Conservation (phyloP, 2,888 invertebrate species). For the Therioaphis trifolii region DNA sequence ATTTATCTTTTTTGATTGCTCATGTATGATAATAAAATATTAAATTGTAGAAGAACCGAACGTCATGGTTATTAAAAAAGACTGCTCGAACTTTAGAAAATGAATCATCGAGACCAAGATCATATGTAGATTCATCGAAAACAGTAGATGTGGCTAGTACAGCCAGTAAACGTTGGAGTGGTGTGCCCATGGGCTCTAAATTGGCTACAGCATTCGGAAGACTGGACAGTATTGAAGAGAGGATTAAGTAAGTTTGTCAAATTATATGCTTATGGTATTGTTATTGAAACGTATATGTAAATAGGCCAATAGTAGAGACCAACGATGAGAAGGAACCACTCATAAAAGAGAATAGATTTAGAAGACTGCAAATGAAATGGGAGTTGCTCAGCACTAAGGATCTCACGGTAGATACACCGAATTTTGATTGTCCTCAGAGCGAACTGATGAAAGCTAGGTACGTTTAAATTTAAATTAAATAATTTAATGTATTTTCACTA, state of each 20-base stretch:
- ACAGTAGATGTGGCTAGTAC: constrained; percentile 66
- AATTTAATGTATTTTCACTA: background rate
- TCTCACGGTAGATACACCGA: constrained; percentile 66
- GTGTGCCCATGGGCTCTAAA: constrained; percentile 78
- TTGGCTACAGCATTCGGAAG: constrained; percentile 80
- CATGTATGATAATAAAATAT: background rate
- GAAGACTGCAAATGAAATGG: constrained; percentile 81
- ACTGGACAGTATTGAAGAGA: constrained; percentile 75
- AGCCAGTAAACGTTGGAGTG: constrained; percentile 77
- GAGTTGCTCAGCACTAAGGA: constrained; percentile 78
- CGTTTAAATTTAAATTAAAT: background rate
- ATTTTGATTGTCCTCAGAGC: constrained; percentile 45
- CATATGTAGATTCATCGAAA: constrained; percentile 75
- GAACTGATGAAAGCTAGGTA: constrained; percentile 20
- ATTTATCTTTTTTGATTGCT: background rate
- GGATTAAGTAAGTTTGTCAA: constrained; percentile 37
- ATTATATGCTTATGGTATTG: background rate
- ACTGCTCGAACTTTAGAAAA: constrained; percentile 72
- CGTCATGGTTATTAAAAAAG: constrained; percentile 74
- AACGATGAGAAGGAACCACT: background rate
- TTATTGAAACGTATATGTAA: background rate
- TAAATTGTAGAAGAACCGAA: constrained; percentile 68
- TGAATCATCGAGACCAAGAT: constrained; percentile 75
- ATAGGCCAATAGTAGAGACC: constrained; percentile 18
- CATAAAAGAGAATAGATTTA: constrained; percentile 47